A percentile compares a stretch with the other conserved stretches of the same genome.
Evolutionary conservation across 2,113 vertebrate genomes (phyloP).

Genomic region (Trogon surrucura): DNA sequence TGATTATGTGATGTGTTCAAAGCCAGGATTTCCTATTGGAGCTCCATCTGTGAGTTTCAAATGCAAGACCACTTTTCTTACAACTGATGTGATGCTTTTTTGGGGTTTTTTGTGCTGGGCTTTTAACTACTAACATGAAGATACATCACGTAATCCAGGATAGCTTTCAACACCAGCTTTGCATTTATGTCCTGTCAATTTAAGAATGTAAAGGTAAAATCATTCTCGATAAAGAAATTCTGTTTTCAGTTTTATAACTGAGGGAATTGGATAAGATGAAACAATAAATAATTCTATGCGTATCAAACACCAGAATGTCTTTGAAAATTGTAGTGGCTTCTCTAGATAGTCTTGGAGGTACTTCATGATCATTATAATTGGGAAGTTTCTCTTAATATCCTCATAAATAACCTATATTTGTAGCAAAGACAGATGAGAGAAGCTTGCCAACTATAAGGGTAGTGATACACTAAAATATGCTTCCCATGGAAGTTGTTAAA

Average conservation of each 20-base stretch:
- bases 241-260: conserved; percentile 3
- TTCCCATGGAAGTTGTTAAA: conserved; percentile 65
- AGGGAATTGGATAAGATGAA: not conserved
- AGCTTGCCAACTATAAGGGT: conserved; percentile 47
- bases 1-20: not conserved
- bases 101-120: not conserved
- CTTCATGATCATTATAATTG: conserved; percentile 52
- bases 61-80: not conserved
- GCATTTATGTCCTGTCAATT: not conserved
- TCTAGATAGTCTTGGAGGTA: conserved; percentile 1
- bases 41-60: not conserved
- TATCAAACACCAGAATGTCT: conserved; percentile 56
- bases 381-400: conserved; percentile 25
- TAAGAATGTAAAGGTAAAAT: not conserved
- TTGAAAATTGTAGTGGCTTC: conserved; percentile 42
- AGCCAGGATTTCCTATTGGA: not conserved
- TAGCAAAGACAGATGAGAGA: conserved; percentile 39
- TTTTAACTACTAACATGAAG: not conserved
- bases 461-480: conserved; percentile 35
- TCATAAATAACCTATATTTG: conserved; percentile 29
- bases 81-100: not conserved
- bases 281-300: not conserved
- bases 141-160: not conserved
- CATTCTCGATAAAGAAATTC: conserved; percentile 6
- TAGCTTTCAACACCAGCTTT: not conserved